Percentiles rank a stretch among this genome's conserved stretches.
Conservation (phyloP, 2,113 vertebrate genomes). For the Gulo gulo region DNA sequence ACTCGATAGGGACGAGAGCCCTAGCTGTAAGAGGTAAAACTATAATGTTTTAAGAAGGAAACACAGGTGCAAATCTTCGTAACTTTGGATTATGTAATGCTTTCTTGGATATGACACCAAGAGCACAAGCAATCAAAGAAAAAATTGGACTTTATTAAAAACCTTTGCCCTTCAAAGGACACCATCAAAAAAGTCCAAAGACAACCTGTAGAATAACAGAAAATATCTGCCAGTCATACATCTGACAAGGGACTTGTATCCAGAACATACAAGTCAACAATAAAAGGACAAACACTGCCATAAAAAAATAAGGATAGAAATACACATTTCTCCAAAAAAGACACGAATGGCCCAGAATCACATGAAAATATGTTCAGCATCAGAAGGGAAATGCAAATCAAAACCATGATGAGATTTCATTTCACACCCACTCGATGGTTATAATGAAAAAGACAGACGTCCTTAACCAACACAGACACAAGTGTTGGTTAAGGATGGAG, state of each 20-base stretch:
- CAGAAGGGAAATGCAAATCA: background rate
- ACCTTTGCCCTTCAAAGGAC: background rate
- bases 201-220: background rate
- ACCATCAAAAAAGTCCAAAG: background rate
- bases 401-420: background rate
- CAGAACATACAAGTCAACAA: background rate
- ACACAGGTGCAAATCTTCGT: background rate
- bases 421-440: background rate
- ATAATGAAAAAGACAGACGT: background rate
- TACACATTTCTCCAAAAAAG: background rate
- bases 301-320: background rate
- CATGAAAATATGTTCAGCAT: background rate
- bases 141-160: background rate
- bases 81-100: background rate
- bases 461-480: background rate
- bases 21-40: background rate
- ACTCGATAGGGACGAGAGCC: background rate
- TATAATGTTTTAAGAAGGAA: background rate
- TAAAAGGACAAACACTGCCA: background rate
- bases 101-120: background rate
- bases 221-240: background rate
- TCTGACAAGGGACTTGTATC: background rate
- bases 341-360: background rate
- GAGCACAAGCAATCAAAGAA: background rate
- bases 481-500: too few species aligned